Percentiles rank a stretch among this genome's conserved stretches.
These are phyloP conservation scores for Oncorhynchus gorbuscha DNA, from an alignment of 2,113 vertebrate genomes.

Conservation along the genomic window DNA sequence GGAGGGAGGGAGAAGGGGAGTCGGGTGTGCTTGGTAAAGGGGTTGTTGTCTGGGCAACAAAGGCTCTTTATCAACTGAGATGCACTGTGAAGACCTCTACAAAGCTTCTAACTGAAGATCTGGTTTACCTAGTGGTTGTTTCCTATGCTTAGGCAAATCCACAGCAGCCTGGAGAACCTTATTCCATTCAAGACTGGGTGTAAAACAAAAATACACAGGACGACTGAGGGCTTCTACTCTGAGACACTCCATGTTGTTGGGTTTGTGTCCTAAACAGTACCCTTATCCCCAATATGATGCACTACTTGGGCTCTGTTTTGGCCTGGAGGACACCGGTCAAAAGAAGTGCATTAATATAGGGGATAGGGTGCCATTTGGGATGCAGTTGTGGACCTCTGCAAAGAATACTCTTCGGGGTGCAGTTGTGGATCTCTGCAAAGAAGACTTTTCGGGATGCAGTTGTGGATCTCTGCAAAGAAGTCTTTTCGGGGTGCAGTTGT, in stretches of 20 bases:
- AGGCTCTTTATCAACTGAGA: constrained; percentile 69
- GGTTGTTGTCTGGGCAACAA: constrained; percentile 75
- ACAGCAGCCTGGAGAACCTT: constrained; percentile 66
- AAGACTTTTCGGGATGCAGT: no score
- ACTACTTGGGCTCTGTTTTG: no score
- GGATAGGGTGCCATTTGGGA: no score
- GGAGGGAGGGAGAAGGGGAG: no score
- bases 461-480: no score
- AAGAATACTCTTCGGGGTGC: no score
- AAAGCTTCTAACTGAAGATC: constrained; percentile 92
- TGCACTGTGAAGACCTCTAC: constrained; percentile 76
- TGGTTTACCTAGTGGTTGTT: constrained; percentile 71
- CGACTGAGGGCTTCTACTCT: constrained; percentile 45
- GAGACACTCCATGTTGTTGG: constrained; percentile 23
- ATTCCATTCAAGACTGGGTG: constrained; percentile 62
- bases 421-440: no score
- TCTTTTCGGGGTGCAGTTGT: no score
- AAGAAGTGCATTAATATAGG: no score
- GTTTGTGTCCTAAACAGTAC: no score
- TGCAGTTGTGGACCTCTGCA: constrained; percentile 26
- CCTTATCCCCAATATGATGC: no score
- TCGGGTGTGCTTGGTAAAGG: constrained; percentile 24
- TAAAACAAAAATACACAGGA: constrained; percentile 47
- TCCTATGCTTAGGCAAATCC: constrained; percentile 64
- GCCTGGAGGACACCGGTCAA: no score